These are phyloP conservation scores for Actenoides lindsayi DNA, from an alignment of 2,113 vertebrate genomes.

Conservation along the genomic window DNA sequence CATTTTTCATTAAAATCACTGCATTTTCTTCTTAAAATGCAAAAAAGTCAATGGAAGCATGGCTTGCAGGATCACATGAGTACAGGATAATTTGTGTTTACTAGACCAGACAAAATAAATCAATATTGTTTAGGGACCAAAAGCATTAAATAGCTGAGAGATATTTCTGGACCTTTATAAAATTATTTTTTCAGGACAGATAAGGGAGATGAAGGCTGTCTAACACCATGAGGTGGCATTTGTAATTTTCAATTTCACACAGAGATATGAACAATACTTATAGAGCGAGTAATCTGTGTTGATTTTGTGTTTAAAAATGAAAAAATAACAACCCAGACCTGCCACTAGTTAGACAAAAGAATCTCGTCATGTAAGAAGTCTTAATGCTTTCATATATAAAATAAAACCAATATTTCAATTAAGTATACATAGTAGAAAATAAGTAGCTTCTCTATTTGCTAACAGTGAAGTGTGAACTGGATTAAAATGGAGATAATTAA, in stretches of 20 bases:
- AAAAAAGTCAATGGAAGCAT: conserved; percentile 48
- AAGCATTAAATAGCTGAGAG: conserved; percentile 43
- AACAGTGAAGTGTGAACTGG: not conserved
- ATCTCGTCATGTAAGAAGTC: not conserved
- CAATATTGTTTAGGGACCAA: conserved; percentile 52
- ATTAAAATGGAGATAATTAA: not conserved
- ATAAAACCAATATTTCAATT: not conserved
- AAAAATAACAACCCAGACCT: not conserved
- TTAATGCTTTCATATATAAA: not conserved
- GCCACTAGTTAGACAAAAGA: not conserved
- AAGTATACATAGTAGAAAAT: not conserved
- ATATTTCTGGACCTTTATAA: not conserved
- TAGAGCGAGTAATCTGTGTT: not conserved
- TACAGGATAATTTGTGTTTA: conserved; percentile 71
- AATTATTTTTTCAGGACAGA: not conserved
- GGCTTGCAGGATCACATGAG: conserved; percentile 68
- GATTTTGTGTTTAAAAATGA: not conserved
- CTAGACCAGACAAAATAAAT: conserved; percentile 72
- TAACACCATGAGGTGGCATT: not conserved
- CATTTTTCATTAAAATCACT: conserved; percentile 62
- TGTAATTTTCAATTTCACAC: conserved; percentile 40
- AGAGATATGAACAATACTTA: not conserved
- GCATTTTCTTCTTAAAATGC: conserved; percentile 60
- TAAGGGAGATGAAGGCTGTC: conserved; percentile 1
- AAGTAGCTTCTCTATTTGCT: not conserved